Percentiles rank a stretch among this genome's conserved stretches.
These are phyloP conservation scores for Parnassius glacialis DNA, from an alignment of 2,888 invertebrate species.

Conservation along the genomic window DNA sequence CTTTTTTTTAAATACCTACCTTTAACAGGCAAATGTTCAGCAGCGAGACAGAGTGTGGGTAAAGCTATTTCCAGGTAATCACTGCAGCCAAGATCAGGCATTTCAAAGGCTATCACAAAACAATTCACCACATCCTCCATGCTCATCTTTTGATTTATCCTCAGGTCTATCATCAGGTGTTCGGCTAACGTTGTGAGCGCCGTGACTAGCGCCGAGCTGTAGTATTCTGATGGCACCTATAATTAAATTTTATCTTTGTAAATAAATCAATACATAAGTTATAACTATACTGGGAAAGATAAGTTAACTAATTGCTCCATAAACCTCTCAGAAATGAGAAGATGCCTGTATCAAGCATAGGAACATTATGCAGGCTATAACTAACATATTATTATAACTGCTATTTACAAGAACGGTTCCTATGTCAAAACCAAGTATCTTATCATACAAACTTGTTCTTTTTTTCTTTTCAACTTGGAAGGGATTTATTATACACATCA, in stretches of 20 bases:
- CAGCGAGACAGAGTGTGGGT: constrained; percentile 89
- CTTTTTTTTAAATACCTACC: constrained; percentile 41
- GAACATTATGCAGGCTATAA: too few relatives aligned
- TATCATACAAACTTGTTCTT: too few relatives aligned
- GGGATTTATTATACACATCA: too few relatives aligned
- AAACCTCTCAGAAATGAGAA: too few relatives aligned
- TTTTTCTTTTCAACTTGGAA: too few relatives aligned
- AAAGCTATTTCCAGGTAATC: constrained; percentile 92
- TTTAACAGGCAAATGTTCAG: constrained; percentile 85
- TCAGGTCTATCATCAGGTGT: constrained; percentile 86
- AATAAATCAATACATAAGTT: too few relatives aligned
- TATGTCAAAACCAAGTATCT: too few relatives aligned
- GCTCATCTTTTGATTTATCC: constrained; percentile 74
- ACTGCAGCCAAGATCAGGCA: constrained; percentile 86
- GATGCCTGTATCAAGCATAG: too few relatives aligned
- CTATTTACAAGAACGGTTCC: too few relatives aligned
- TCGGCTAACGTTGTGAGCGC: constrained; percentile 87
- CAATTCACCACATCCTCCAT: constrained; percentile 82
- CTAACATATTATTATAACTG: too few relatives aligned
- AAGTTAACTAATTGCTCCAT: too few relatives aligned
- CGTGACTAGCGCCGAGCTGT: constrained; percentile 85
- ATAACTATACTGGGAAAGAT: too few relatives aligned
- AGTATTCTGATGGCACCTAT: constrained; percentile 73
- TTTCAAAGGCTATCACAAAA: constrained; percentile 88
- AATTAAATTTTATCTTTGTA: constrained; percentile 14